Evolutionary conservation across 2,888 invertebrate genomes (phyloP), one percentile per base, ranked within the genome.

Genomic region (Chrysolina oricalcia): DNA sequence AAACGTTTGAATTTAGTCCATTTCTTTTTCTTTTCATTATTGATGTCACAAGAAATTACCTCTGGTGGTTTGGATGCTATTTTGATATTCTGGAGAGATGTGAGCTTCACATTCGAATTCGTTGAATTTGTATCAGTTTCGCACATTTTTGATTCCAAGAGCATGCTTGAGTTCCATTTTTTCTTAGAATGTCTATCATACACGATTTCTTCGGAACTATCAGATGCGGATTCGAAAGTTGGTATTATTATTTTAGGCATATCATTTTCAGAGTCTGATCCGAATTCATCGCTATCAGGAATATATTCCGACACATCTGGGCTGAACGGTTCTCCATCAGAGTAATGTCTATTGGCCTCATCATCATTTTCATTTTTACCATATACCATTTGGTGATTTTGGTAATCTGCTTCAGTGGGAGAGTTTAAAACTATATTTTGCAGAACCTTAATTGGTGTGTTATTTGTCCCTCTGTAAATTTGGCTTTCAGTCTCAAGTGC

Each of bases 351-450:
- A 56, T 19, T 23, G 3, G 41, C 40, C 35, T 15, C 40, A 64
- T 41, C 40, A 64, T 35, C 35, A 64, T 64, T 41, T 40, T 64
- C 64, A 64, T 64, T 64, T 64, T 64, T 64, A 13, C 64, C 64
- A 64, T 64, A 35, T 40, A n/a, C 10, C 64, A 23, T 56, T 8
- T 64, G 64, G 17, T 35, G 0, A 15, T 19, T 19, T 64, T 35
- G 64, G 10, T 40, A 1, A 35, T 40, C 13, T 64, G 35, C 40
- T n/a, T 35, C 13, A 64, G 64, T 41, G 64, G 17, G 35, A 64
- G 64, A 64, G 40, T 64, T n/a, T n/a, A 64, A 40, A 8, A 11
- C 40, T n/a, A 64, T 35, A 64, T 64, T 23, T 17, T 64, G 64
- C 64, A 64, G n/a, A 27, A 64, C 41, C n/a, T 35, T 17, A 9